Percentiles rank a stretch among this genome's conserved stretches.
These are phyloP conservation scores for Leucopsar rothschildi DNA, from an alignment of 2,113 vertebrate genomes.

Conservation along the genomic window DNA sequence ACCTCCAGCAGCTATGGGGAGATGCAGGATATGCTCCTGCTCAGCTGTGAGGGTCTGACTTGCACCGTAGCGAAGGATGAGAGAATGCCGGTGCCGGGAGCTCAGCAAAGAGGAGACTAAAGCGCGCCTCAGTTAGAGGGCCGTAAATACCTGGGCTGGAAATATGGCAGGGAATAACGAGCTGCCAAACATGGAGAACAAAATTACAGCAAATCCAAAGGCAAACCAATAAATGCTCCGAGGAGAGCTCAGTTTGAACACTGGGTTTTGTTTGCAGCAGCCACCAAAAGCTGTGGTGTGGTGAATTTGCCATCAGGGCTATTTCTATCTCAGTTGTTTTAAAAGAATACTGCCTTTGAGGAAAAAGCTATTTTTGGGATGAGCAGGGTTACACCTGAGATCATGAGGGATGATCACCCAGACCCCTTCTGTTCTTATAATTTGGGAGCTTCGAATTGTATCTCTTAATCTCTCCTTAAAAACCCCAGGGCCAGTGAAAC, in stretches of 20 bases:
- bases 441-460: neutral
- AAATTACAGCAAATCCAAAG: neutral
- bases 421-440: neutral
- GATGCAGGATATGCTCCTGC: rapidly evolving
- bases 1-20: neutral
- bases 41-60: neutral
- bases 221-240: rapidly evolving
- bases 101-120: neutral
- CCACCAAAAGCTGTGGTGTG: neutral
- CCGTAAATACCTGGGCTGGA: neutral
- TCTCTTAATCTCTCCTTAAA: neutral
- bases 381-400: rapidly evolving
- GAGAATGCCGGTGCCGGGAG: rapidly evolving
- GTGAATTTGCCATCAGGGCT: neutral
- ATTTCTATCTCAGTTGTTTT: neutral
- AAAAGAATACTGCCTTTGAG: neutral
- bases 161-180: neutral
- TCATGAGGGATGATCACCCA: neutral
- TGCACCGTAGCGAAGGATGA: rapidly evolving
- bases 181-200: rapidly evolving
- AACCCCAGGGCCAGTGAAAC: neutral
- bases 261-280: rapidly evolving
- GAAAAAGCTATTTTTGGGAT: neutral
- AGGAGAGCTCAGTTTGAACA: neutral
- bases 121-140: neutral